Conservation (phyloP, 2,888 invertebrate species). For the Leptinotarsa peninsularis region DNA sequence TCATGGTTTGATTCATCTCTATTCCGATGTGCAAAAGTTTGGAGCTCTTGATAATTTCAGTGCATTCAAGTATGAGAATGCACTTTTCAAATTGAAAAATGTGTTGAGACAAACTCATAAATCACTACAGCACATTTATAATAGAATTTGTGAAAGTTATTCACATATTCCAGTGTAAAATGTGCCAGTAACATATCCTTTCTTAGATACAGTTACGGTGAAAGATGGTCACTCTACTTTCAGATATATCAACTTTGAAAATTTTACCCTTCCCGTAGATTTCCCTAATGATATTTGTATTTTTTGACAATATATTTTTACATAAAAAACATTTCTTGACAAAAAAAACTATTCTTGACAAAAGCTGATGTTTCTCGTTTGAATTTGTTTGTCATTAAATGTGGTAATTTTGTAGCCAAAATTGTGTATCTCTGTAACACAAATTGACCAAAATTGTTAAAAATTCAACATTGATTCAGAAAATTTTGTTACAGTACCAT, state of each 20-base stretch:
- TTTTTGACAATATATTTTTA: constrained; percentile 17
- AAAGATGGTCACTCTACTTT: constrained; percentile 12
- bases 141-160: constrained; percentile 22
- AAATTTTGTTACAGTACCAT: constrained; percentile 2
- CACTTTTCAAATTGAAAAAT: constrained; percentile 36
- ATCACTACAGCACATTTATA: constrained; percentile 35
- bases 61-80: constrained; percentile 45
- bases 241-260: constrained; percentile 14
- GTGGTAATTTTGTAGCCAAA: background rate
- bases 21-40: constrained; percentile 42
- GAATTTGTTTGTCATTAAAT: background rate
- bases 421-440: background rate
- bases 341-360: background rate
- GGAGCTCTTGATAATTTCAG: constrained; percentile 42
- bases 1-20: constrained; percentile 43
- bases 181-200: background rate
- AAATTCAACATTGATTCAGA: constrained; percentile 6
- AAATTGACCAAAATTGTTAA: constrained; percentile 2
- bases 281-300: constrained; percentile 7
- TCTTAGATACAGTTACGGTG: background rate
- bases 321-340: constrained; percentile 10
- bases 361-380: constrained; percentile 18
- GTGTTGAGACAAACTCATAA: constrained; percentile 30
- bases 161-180: background rate
- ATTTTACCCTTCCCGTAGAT: constrained; percentile 18